phyloP scores from a whole-genome alignment of 2,797 vertebrate species.

The Pempheris klunzingeri region DNA sequence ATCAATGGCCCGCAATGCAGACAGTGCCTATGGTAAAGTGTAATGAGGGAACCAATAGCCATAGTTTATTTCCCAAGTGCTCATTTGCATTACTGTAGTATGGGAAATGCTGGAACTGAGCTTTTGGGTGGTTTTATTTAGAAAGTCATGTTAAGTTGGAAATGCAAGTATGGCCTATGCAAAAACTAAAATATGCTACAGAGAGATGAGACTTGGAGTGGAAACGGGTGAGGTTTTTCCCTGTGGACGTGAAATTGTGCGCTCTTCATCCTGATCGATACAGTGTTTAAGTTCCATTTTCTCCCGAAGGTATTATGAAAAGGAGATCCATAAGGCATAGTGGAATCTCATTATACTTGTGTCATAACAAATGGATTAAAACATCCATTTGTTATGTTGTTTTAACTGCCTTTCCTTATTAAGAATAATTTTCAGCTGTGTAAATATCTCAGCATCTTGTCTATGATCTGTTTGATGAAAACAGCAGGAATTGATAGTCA shows the following conservation, averaged over 20 bases:
- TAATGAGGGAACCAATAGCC: constrained; percentile 4
- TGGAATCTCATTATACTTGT: constrained; percentile 30
- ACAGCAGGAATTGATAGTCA: constrained; percentile 29
- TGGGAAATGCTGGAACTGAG: neutral
- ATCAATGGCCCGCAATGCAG: constrained; percentile 10
- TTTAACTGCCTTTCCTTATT: constrained; percentile 45
- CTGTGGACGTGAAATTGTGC: constrained; percentile 3
- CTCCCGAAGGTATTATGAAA: constrained; percentile 15
- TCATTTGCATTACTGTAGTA: neutral
- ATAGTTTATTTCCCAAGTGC: constrained; percentile 6
- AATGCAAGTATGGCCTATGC: neutral
- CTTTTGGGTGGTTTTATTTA: constrained; percentile 7
- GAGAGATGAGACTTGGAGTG: neutral
- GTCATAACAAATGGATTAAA: no score
- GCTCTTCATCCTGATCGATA: constrained; percentile 30
- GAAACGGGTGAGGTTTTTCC: constrained; percentile 4
- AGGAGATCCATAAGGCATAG: constrained; percentile 10
- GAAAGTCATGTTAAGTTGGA: constrained; percentile 8
- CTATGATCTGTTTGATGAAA: constrained; percentile 63
- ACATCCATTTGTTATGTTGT: no score
- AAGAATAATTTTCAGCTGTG: constrained; percentile 26
- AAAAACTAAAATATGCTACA: neutral
- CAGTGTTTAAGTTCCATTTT: constrained; percentile 14
- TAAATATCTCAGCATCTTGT: constrained; percentile 42
- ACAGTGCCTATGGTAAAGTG: constrained; percentile 13